These are phyloP conservation scores for Isaurus tuberculatus DNA, from an alignment of 92 coral and sea anemone species.

Conservation along the genomic window DNA sequence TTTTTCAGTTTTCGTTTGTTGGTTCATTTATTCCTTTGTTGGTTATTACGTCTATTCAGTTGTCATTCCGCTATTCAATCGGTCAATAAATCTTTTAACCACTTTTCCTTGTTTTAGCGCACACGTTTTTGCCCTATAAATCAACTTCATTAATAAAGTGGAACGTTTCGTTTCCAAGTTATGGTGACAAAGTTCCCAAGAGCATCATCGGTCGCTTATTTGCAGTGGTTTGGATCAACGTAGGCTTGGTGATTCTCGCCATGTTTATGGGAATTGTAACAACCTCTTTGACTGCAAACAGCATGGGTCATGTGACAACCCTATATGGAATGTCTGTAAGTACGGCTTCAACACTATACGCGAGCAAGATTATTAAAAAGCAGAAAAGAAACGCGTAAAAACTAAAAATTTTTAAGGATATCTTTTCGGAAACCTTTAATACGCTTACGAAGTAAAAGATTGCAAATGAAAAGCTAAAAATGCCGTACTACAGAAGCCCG, in stretches of 20 bases:
- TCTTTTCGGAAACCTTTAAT: too few species aligned
- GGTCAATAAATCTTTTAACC: neutral
- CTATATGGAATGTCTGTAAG: conserved; percentile 92
- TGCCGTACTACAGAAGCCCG: too few species aligned
- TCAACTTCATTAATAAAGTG: neutral
- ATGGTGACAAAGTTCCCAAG: conserved; percentile 95
- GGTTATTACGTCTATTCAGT: neutral
- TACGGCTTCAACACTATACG: too few species aligned
- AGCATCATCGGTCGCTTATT: conserved; percentile 84
- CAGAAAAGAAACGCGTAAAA: too few species aligned
- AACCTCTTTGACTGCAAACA: conserved; percentile 84
- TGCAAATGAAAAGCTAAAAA: too few species aligned
- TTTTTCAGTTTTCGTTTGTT: neutral
- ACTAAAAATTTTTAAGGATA: too few species aligned
- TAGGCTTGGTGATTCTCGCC: conserved; percentile 94
- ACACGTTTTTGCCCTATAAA: too few species aligned
- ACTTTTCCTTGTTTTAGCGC: neutral
- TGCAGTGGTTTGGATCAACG: conserved; percentile 96
- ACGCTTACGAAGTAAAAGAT: too few species aligned
- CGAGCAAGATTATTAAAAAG: too few species aligned
- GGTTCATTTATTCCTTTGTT: neutral
- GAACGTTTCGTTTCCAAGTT: conserved; percentile 52
- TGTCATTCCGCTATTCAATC: neutral
- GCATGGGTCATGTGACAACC: conserved; percentile 70
- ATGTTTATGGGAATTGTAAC: conserved; percentile 98